These are phyloP conservation scores for Hepsetus odoe DNA, from an alignment of 2,113 vertebrate species.

Conservation along the genomic window DNA sequence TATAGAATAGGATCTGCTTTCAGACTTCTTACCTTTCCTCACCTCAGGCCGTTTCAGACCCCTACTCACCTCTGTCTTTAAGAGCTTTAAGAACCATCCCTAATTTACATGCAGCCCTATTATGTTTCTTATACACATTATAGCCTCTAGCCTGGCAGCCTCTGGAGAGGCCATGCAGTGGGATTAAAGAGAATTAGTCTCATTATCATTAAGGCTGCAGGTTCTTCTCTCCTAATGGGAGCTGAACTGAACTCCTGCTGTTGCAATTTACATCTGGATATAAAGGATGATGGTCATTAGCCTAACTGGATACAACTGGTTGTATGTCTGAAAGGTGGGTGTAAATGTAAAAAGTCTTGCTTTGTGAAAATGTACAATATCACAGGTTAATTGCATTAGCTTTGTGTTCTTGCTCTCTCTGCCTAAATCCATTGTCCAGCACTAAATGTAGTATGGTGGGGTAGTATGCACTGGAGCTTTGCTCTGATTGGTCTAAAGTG, in stretches of 20 bases:
- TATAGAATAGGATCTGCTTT: neutral
- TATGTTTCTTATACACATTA: neutral
- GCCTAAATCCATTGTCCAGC: neutral
- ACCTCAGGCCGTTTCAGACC: neutral
- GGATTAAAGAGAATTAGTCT: constrained; percentile 21
- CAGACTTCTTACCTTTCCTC: neutral
- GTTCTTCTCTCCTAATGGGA: neutral
- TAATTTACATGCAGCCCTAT: neutral
- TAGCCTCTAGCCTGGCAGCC: neutral
- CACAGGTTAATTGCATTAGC: neutral
- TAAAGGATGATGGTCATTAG: constrained; percentile 29
- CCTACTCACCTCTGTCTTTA: neutral
- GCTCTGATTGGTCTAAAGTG: no score
- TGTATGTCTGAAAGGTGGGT: constrained; percentile 1
- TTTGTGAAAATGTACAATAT: constrained; percentile 26
- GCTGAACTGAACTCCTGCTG: constrained; percentile 18
- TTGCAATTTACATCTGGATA: neutral
- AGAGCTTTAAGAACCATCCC: neutral
- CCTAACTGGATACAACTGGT: constrained; percentile 14
- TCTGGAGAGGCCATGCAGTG: neutral
- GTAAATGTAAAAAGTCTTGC: constrained; percentile 12
- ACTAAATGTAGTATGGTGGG: neutral
- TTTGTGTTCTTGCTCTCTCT: neutral
- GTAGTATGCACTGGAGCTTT: no score
- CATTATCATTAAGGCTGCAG: constrained; percentile 25